Evolutionary conservation across 2,113 vertebrate genomes (phyloP), one percentile per base, ranked within the genome.

Genomic region (Osmerus eperlanus): DNA sequence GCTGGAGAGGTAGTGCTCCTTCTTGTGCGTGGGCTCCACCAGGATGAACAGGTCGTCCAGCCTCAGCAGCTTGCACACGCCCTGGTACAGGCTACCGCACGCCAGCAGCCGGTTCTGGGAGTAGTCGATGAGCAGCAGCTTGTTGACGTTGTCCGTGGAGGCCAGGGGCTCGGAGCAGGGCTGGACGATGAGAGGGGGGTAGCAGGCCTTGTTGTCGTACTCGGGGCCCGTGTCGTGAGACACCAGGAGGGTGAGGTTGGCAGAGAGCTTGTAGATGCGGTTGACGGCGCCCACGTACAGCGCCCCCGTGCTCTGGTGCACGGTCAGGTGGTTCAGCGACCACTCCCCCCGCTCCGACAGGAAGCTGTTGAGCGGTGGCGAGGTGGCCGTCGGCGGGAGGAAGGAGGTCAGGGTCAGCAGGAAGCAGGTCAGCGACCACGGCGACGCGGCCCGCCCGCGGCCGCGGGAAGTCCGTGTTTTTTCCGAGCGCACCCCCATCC

Each of bases 1-100:
- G 0, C 95, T 98, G 75, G 97, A 98, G 47, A 98, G 90, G 83
- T 98, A 98, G 74, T 98, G 97, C 80, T 98, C 96, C 86, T 98
- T 98, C 77, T 97, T 97, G 79, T 98, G 97, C 0, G 96, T 97
- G 0, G 96, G 97, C 82, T 98, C 97, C 18, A 95, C 96, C 11
- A 98, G 83, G 80, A 97, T 96, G 86, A 98, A 98, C 81, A 98
- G 91, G 85, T 98, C 97, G 0, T 97, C 95, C 29, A 98, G 89
- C 53, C 97, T 91, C 89, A 98, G 93, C 78, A 98, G 93, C 78
- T 97, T 97, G 90, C 97, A 98, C 18, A 98, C 94, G 0, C 97
- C 97, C 84, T 98, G 96, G 90, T 96, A 98, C 47, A 98, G 95
- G 83, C 97, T 98, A 36, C 97, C 97, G 0, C 97, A 98, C 4